Evolutionary conservation across 2,797 vertebrate genomes (phyloP).

Genomic region (Eulemur coronatus): DNA sequence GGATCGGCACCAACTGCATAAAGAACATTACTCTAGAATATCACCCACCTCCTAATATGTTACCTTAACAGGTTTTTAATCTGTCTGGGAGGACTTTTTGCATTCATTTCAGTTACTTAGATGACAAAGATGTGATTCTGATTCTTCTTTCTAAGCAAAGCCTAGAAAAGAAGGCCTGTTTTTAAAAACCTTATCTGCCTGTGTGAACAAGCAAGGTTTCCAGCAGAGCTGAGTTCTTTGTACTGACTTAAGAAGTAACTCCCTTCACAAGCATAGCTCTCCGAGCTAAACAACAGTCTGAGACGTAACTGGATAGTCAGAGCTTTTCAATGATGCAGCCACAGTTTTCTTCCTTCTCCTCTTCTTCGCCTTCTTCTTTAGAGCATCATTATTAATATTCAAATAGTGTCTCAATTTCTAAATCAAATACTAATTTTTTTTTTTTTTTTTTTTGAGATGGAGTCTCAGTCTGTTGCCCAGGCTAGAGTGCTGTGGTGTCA

Average conservation of each 20-base stretch:
- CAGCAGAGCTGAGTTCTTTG: not conserved
- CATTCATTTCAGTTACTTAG: not conserved
- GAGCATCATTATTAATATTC: not conserved
- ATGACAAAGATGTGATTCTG: not conserved
- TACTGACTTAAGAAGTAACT: not conserved
- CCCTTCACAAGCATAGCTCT: not conserved
- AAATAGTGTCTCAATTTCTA: not conserved
- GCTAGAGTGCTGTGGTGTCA: too few relatives aligned
- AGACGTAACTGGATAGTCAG: fast-evolving
- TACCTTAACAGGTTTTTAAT: not conserved
- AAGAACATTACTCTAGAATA: not conserved
- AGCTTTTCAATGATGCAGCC: not conserved
- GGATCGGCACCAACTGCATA: too few relatives aligned
- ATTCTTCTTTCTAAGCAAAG: conserved; percentile 23
- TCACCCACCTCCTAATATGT: not conserved
- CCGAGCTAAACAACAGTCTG: not conserved
- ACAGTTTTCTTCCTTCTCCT: not conserved
- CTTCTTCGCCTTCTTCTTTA: not conserved
- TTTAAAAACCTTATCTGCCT: not conserved
- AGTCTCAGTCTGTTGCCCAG: too few relatives aligned
- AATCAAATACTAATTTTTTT: not conserved
- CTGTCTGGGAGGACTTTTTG: not conserved
- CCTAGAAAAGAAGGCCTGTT: not conserved
- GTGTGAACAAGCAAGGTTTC: not conserved
- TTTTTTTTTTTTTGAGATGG: too few relatives aligned